Evolutionary conservation across 2,113 vertebrate genomes (phyloP), one percentile per base, ranked within the genome.

Genomic region (Cryptotis parvus): DNA sequence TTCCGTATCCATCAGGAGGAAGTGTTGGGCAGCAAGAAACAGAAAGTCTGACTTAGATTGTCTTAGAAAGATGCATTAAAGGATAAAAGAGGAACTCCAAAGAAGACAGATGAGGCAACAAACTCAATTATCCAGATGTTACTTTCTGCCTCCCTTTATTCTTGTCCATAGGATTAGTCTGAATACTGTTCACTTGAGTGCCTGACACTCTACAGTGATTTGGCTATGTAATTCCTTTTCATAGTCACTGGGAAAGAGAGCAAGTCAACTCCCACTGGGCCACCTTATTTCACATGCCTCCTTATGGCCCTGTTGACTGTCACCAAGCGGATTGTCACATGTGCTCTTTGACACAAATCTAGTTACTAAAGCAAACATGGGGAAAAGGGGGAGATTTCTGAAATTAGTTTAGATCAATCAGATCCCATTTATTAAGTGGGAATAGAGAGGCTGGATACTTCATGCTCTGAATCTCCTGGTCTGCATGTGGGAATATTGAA

Each of bases 31-130:
- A 24, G 26, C 58, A 73, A 78, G 77, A 68, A 69, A 73, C 26
- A 74, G 66, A 41, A 39, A 80, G 52, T 66, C 76, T 87, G 88
- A 88, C 78, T 91, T 61, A 55, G 33, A 52, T n/a, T 75, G 45
- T 39, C 78, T 80, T 72, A 43, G 80, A 79, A 78, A 79, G 69
- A 49, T 29, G 20, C 33, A 41, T 73, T 88, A 70, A 52, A 39
- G 84, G 58, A 43, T 35, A 31, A 52, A 84, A 41, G 26, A 88
- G 41, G 63, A 76, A 80, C 24, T 84, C 61, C 33, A 63, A 86
- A 70, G 68, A 84, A 10, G 84, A 27, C 22, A 45, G 39, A 18
- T 49, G 45, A 68, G 76, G 33, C 22, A 22, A 10, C 33, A 37
- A 22, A 37, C 69, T 81, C n/a, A 22, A 18, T 37, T 45, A 49